Conservation (phyloP, 1,140 invertebrate species). For the Temnothorax curvispinosus region DNA sequence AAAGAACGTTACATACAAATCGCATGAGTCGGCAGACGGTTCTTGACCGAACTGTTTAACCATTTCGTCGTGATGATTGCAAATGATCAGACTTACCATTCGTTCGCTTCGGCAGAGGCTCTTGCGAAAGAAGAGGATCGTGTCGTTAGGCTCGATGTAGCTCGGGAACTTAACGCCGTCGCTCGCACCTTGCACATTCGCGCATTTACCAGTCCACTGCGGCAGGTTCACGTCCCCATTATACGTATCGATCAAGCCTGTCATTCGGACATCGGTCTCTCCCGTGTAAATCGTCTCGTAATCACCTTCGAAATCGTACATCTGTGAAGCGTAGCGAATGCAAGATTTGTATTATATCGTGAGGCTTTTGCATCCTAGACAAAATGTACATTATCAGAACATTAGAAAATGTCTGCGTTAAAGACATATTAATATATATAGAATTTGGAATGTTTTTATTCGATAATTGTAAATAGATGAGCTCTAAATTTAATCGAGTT, state of each 20-base stretch:
- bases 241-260: slow-evolving; percentile 92
- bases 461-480: neutral
- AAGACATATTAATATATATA: neutral
- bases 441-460: neutral
- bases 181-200: slow-evolving; percentile 91
- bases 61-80: neutral
- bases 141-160: slow-evolving; percentile 89
- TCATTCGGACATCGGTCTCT: slow-evolving; percentile 86
- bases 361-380: neutral
- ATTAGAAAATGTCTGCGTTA: neutral
- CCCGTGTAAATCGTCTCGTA: slow-evolving; percentile 93
- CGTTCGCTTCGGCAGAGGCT: slow-evolving; percentile 92
- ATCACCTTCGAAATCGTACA: slow-evolving; percentile 94
- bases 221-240: slow-evolving; percentile 89
- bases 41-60: neutral
- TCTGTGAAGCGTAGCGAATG: slow-evolving; percentile 86
- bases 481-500: neutral
- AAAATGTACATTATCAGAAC: neutral
- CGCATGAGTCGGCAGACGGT: slow-evolving; percentile 13
- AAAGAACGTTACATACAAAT: neutral
- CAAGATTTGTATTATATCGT: neutral
- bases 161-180: slow-evolving; percentile 94
- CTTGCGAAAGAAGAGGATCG: slow-evolving; percentile 92
- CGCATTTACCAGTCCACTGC: slow-evolving; percentile 92
- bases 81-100: slow-evolving; percentile 85